Percentiles rank a stretch among this genome's conserved stretches.
Conservation (phyloP, 2,888 invertebrate species). For the Lagria hirta region DNA sequence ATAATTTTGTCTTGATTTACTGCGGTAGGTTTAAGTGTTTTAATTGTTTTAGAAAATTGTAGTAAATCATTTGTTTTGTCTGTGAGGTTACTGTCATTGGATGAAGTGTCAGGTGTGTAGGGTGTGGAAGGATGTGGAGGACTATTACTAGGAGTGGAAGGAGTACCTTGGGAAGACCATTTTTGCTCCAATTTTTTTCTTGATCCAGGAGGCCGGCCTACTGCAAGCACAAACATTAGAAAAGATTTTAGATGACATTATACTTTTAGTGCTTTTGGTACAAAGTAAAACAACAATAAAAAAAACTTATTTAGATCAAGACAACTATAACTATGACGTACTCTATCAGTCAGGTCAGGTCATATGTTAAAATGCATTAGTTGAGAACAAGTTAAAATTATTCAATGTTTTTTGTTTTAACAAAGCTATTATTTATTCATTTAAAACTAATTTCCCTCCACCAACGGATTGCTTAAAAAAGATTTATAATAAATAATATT, state of each 20-base stretch:
- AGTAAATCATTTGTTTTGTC: no score
- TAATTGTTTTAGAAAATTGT: constrained; percentile 39
- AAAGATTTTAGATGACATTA: no score
- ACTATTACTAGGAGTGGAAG: constrained; percentile 31
- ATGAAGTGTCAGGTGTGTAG: constrained; percentile 28
- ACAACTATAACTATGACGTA: not conserved
- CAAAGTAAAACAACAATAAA: no score
- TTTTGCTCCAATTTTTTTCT: constrained; percentile 47
- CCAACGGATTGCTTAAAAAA: no score
- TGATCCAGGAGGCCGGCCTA: constrained; percentile 56
- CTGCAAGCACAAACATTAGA: no score
- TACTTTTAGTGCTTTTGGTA: no score
- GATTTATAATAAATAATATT: no score
- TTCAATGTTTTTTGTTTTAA: constrained; percentile 18
- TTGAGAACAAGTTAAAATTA: constrained; percentile 3
- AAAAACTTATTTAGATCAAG: constrained; percentile 21
- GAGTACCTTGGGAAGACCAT: constrained; percentile 51
- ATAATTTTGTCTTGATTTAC: constrained; percentile 10
- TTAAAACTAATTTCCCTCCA: no score
- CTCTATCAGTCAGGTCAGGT: not conserved
- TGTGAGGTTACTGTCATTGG: constrained; percentile 30
- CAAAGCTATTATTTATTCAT: no score
- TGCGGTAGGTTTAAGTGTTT: constrained; percentile 37
- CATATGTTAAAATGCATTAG: not conserved
- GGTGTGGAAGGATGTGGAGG: constrained; percentile 32